These are phyloP conservation scores for Lepidotrigona ventralis DNA, from an alignment of 1,140 invertebrate species.

Conservation along the genomic window DNA sequence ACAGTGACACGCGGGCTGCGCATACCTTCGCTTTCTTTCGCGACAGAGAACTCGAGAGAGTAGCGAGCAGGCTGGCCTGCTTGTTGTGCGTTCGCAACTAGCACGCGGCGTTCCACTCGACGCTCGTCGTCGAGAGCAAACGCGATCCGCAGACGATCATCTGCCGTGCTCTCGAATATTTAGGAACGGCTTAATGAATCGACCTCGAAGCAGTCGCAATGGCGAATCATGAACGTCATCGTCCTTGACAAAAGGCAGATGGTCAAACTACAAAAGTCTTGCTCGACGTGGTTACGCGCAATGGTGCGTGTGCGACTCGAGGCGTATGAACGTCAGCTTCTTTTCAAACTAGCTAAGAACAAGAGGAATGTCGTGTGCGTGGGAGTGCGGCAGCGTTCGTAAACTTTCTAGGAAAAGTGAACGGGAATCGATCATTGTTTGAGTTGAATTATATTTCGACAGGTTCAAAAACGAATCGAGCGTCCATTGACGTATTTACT, in stretches of 20 bases:
- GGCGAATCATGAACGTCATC: conserved; percentile 53
- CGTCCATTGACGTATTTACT: conserved; percentile 2
- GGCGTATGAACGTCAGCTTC: conserved; percentile 40
- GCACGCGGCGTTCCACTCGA: background rate
- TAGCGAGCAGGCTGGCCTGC: background rate
- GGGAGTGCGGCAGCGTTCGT: conserved; percentile 14
- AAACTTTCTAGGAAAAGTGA: conserved; percentile 35
- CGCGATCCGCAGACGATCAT: conserved; percentile 10
- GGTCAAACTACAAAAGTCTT: conserved; percentile 60
- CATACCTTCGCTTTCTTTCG: conserved; percentile 30
- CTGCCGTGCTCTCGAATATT: conserved; percentile 48
- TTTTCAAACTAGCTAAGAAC: conserved; percentile 55
- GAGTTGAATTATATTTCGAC: background rate
- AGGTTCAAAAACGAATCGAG: background rate
- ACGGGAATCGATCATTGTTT: conserved; percentile 36
- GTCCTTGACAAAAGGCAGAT: conserved; percentile 72
- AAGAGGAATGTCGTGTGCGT: conserved; percentile 37
- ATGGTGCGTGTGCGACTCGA: conserved; percentile 36
- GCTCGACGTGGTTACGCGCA: conserved; percentile 41
- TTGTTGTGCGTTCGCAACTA: background rate
- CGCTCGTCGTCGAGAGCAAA: conserved; percentile 2
- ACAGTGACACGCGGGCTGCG: conserved; percentile 11
- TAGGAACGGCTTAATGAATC: conserved; percentile 64
- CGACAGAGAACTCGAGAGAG: background rate
- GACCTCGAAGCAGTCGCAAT: conserved; percentile 52